A percentile compares a stretch with the other conserved stretches of the same genome.
These are phyloP conservation scores for Hemiscyllium ocellatum DNA, from an alignment of 2,113 vertebrate genomes.

Conservation along the genomic window DNA sequence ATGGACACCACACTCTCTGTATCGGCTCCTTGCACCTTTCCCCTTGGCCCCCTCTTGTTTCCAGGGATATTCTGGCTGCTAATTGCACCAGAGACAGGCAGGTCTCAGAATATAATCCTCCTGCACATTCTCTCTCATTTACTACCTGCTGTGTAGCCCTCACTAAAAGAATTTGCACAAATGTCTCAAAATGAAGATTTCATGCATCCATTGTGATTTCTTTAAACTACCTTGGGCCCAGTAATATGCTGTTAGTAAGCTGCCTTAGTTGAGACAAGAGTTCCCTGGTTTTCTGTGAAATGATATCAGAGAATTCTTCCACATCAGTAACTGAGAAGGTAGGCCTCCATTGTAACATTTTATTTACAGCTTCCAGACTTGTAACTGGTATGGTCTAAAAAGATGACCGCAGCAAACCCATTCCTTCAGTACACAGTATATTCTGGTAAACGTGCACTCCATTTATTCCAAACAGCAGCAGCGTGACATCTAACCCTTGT, in stretches of 20 bases:
- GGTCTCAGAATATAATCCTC: neutral
- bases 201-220: neutral
- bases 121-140: neutral
- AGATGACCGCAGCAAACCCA: too few relatives aligned
- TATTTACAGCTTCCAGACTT: too few relatives aligned
- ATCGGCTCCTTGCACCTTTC: too few relatives aligned
- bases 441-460: too few relatives aligned
- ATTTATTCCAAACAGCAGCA: neutral
- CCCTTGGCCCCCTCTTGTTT: too few relatives aligned
- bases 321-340: neutral
- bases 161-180: neutral
- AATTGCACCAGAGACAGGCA: neutral
- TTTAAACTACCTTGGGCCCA: neutral
- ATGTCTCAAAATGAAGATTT: neutral
- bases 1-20: neutral
- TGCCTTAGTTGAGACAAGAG: neutral
- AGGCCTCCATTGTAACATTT: neutral
- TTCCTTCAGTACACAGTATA: too few relatives aligned
- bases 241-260: neutral
- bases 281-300: neutral
- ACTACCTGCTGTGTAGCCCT: neutral
- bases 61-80: neutral
- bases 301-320: neutral
- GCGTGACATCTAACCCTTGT: neutral
- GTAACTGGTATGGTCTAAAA: too few relatives aligned